A percentile compares a stretch with the other conserved stretches of the same genome.
Evolutionary conservation across 2,797 vertebrate genomes (phyloP).

Genomic region (Phataginus tetradactyla): DNA sequence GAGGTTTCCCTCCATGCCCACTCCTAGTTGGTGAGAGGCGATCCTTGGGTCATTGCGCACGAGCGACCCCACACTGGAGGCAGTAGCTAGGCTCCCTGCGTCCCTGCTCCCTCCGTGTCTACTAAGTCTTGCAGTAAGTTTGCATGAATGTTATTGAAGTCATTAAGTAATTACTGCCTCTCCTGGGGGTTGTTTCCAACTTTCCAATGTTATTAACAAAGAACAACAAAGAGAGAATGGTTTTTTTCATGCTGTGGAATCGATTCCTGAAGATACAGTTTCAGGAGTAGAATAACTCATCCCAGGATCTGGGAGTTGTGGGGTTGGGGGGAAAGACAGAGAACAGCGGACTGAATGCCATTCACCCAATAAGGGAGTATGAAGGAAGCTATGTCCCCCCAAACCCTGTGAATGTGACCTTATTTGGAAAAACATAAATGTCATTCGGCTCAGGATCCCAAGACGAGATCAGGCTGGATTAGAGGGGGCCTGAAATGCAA

Average conservation of each 20-base stretch:
- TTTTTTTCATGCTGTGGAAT: not conserved
- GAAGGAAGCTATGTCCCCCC: not conserved
- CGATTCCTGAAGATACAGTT: not conserved
- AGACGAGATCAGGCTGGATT: not conserved
- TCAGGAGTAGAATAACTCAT: not conserved
- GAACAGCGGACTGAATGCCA: not conserved
- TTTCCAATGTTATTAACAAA: not conserved
- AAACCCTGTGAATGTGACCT: not conserved
- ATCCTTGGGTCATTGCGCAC: accelerated
- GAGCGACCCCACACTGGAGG: not conserved
- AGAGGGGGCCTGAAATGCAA: not conserved
- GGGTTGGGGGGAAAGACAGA: not conserved
- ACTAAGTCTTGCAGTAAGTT: not conserved
- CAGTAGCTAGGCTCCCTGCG: accelerated
- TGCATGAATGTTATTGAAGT: not conserved
- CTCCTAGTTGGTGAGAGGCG: not conserved
- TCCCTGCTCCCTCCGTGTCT: no score
- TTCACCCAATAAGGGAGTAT: no score
- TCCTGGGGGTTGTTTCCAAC: not conserved
- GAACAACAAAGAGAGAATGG: not conserved
- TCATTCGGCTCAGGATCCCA: not conserved
- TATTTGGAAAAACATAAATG: not conserved
- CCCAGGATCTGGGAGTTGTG: not conserved
- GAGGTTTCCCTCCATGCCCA: not conserved
- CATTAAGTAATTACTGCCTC: constrained; percentile 50